phyloP scores from a whole-genome alignment of 2,888 invertebrate genomes.

The Dorcus parallelipipedus region DNA sequence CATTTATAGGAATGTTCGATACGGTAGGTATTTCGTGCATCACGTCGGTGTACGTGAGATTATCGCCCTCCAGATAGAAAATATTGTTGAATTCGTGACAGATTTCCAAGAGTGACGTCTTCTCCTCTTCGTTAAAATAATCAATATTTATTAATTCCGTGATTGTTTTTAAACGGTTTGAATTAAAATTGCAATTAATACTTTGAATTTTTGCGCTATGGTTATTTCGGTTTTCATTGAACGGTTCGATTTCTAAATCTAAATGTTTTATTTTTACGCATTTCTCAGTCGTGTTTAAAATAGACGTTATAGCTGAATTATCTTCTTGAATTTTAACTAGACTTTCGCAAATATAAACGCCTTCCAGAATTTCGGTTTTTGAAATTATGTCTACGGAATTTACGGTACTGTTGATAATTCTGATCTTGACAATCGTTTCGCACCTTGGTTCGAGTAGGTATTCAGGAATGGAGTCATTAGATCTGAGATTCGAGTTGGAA shows the following conservation, averaged over 20 bases:
- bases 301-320: neutral
- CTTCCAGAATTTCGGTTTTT: slow-evolving; percentile 1
- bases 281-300: slow-evolving; percentile 7
- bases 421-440: too few relatives aligned
- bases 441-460: too few relatives aligned
- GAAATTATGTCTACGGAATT: too few relatives aligned
- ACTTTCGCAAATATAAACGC: slow-evolving; percentile 7
- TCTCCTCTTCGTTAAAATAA: slow-evolving; percentile 32
- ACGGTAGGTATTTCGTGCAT: slow-evolving; percentile 28
- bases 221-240: neutral
- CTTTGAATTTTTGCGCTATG: neutral
- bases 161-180: slow-evolving; percentile 2
- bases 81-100: slow-evolving; percentile 29
- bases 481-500: too few relatives aligned
- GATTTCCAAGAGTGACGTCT: slow-evolving; percentile 22
- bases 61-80: slow-evolving; percentile 29
- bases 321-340: slow-evolving; percentile 1
- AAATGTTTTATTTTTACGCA: slow-evolving; percentile 4
- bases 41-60: slow-evolving; percentile 25
- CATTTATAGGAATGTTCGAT: slow-evolving; percentile 23
- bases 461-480: too few relatives aligned
- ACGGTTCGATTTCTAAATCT: neutral
- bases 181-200: neutral
- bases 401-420: too few relatives aligned
- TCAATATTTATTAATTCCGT: slow-evolving; percentile 1